Conservation (phyloP, 2,888 invertebrate species). For the Cistogaster globosa region DNA sequence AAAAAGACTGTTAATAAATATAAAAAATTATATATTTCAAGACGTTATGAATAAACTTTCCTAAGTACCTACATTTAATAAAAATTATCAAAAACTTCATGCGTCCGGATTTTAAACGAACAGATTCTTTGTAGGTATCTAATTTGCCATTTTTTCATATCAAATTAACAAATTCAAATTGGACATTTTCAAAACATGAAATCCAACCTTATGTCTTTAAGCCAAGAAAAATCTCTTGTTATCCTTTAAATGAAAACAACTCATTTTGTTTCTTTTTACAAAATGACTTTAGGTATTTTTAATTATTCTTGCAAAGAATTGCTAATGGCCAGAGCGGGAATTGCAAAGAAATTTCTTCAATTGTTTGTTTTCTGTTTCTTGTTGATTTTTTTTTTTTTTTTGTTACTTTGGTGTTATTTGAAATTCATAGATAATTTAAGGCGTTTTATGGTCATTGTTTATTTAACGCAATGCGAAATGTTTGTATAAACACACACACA, state of each 20-base stretch:
- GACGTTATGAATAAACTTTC: too few relatives aligned
- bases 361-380: constrained; percentile 22
- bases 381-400: neutral
- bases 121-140: too few relatives aligned
- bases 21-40: too few relatives aligned
- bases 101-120: too few relatives aligned
- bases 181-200: too few relatives aligned
- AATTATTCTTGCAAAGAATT: neutral
- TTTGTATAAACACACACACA: constrained; percentile 33
- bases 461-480: constrained; percentile 62
- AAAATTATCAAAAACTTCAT: too few relatives aligned
- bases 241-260: neutral
- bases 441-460: constrained; percentile 62
- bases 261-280: neutral
- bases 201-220: too few relatives aligned
- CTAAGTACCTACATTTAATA: too few relatives aligned
- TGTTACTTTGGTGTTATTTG: constrained; percentile 36
- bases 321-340: neutral
- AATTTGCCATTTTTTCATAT: too few relatives aligned
- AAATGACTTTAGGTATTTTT: constrained; percentile 9
- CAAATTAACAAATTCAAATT: too few relatives aligned
- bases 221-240: too few relatives aligned
- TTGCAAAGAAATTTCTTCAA: constrained; percentile 1
- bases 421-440: constrained; percentile 57
- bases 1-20: too few relatives aligned